Evolutionary conservation across 2,797 vertebrate species (phyloP), one percentile per base, ranked within the genome.

Genomic region (Varecia variegata): DNA sequence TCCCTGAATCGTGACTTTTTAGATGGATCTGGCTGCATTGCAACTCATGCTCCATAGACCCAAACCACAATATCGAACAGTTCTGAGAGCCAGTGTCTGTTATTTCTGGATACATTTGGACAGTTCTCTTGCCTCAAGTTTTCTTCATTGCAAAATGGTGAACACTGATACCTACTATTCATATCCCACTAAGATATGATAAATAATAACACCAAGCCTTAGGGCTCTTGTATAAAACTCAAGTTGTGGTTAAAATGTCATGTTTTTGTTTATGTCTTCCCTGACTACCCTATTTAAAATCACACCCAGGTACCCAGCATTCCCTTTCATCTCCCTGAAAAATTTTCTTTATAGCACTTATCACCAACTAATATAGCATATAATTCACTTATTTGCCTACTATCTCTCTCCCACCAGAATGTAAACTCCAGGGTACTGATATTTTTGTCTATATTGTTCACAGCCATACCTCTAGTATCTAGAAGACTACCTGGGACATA

Each of bases 381-480:
- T 62, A 74, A 70, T 84, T 62, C 58, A 54, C 13, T 87, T 83
- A 60, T 7, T 56, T 50, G 7, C 35, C 88, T 67, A 80, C 15
- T 65, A 1, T 87, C 17, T 76, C 40, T 79, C 18, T 27, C 52
- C 35, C 7, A 67, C 54, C 4, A 90, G 45, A 94, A 92, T 35
- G 4, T 40, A 38, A 77, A 60, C 30, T 47, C 21, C 50, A 80
- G 65, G 68, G 38, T 8, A 54, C 7, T 68, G 32, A 50, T 38
- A 50, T 70, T 94, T 88, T 87, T 84, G 43, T 84, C 71, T 97
- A 30, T 74, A 65, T 80, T 93, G 56, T 56, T 94, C 56, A 80
- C 32, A n/a, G 20, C 8, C 62, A 0, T 81, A 85, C 14, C 20
- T 91, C 30, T 82, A 50, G 20, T 54, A 82, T 38, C 62, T 73